phyloP scores from a whole-genome alignment of 2,888 invertebrate genomes.

The Protonemura montana region DNA sequence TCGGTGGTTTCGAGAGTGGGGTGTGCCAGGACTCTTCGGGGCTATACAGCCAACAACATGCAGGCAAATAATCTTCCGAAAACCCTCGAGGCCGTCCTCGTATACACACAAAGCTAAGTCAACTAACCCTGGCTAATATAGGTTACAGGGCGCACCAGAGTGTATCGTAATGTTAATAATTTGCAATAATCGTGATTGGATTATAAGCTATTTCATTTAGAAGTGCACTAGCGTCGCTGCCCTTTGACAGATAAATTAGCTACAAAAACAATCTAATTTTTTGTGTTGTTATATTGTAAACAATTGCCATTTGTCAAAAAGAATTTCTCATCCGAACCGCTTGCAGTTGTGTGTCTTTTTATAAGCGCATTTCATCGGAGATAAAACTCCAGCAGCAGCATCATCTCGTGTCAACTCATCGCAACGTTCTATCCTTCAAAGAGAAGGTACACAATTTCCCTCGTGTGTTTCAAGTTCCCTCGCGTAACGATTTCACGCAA shows the following conservation, averaged over 20 bases:
- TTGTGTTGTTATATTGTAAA: too few relatives aligned
- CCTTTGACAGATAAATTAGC: not conserved
- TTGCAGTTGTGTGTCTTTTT: too few relatives aligned
- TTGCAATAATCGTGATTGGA: not conserved
- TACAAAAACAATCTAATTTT: not conserved
- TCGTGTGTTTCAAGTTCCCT: too few relatives aligned
- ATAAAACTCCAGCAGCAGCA: too few relatives aligned
- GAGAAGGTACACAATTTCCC: too few relatives aligned
- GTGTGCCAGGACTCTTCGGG: not conserved
- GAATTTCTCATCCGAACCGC: too few relatives aligned
- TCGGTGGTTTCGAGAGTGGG: not conserved
- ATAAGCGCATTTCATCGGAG: too few relatives aligned
- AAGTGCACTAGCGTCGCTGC: not conserved
- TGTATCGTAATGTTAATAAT: not conserved
- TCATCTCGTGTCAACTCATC: too few relatives aligned
- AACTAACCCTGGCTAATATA: not conserved
- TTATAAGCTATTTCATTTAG: not conserved
- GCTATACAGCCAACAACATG: not conserved
- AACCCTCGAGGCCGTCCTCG: not conserved
- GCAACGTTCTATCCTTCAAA: too few relatives aligned
- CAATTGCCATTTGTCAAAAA: too few relatives aligned
- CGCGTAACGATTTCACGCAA: not conserved
- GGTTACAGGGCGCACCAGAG: not conserved
- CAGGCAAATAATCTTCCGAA: slow-evolving; percentile 17
- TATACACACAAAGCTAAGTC: not conserved